Conservation (phyloP, 2,113 vertebrate genomes). For the Odobenus rosmarus region DNA sequence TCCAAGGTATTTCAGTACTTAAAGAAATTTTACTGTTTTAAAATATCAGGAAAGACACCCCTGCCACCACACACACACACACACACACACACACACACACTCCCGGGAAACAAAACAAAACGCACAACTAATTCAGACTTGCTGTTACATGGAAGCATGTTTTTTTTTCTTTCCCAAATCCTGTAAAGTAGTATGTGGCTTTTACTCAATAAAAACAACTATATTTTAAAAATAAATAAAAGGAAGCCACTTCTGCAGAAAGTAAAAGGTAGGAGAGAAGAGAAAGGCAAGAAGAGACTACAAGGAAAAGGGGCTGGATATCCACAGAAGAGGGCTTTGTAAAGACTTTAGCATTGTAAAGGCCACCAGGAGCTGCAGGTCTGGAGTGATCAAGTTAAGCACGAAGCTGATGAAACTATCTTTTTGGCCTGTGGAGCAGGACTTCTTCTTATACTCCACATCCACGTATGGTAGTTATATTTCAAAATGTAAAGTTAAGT, state of each 20-base stretch:
- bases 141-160: neutral
- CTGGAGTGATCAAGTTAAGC: fast-evolving
- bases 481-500: neutral
- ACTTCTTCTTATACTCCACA: neutral
- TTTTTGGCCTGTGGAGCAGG: neutral
- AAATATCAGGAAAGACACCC: neutral
- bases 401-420: too few species aligned
- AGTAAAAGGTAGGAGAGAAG: neutral
- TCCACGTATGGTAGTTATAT: neutral
- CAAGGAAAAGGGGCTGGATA: neutral
- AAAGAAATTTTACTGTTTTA: neutral
- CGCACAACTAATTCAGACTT: neutral
- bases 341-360: fast-evolving
- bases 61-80: too few species aligned
- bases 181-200: neutral
- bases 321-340: neutral
- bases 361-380: neutral
- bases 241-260: neutral
- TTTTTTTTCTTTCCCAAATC: neutral
- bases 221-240: neutral
- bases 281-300: neutral
- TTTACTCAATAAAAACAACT: neutral
- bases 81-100: neutral
- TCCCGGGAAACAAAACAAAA: neutral
- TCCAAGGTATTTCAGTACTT: neutral